Evolutionary conservation across 2,797 vertebrate genomes (phyloP).

Genomic region (Okamejei kenojei): DNA sequence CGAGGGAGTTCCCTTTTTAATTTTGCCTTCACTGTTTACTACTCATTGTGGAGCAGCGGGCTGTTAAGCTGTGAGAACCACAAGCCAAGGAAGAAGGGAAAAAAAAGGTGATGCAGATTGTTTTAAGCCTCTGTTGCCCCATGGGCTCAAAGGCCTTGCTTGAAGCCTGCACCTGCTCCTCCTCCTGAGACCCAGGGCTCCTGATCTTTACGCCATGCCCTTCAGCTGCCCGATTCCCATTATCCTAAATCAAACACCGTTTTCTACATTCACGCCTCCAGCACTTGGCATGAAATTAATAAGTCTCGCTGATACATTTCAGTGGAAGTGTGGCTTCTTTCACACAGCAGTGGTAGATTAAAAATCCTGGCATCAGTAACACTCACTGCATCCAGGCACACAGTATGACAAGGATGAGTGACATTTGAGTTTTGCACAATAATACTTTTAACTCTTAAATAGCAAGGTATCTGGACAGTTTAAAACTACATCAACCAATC

Average conservation of each 20-base stretch:
- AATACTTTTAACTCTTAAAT: conserved; percentile 50
- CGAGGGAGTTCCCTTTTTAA: conserved; percentile 98
- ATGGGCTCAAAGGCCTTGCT: conserved; percentile 93
- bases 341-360: conserved; percentile 84
- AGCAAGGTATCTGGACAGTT: background rate
- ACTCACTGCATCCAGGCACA: conserved; percentile 72
- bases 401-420: conserved; percentile 64
- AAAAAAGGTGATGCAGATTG: conserved; percentile 78
- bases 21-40: conserved; percentile 98
- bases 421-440: conserved; percentile 66
- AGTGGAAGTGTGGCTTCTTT: conserved; percentile 77
- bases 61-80: conserved; percentile 76
- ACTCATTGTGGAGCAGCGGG: conserved; percentile 93
- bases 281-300: conserved; percentile 86
- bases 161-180: conserved; percentile 95
- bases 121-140: conserved; percentile 94
- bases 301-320: conserved; percentile 81
- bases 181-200: conserved; percentile 83
- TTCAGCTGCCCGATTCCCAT: conserved; percentile 81
- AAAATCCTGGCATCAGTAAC: conserved; percentile 81
- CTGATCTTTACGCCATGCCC: conserved; percentile 90
- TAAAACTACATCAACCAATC: conserved; percentile 3
- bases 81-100: conserved; percentile 65
- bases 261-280: conserved; percentile 75
- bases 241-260: conserved; percentile 82